Conservation (phyloP, 2,888 invertebrate species). For the Ecliptopera silaceata region DNA sequence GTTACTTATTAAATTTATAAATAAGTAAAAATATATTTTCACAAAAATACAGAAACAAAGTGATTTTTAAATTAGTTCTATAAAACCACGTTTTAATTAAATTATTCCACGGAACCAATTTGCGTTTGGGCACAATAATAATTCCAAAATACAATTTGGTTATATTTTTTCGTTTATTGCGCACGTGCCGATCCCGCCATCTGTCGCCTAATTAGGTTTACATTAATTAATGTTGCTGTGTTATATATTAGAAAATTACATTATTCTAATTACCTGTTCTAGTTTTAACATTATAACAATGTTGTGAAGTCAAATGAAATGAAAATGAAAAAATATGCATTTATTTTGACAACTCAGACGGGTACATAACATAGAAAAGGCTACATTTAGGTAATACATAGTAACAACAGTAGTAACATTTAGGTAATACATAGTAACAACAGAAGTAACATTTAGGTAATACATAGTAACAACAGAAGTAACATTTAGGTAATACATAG, state of each 20-base stretch:
- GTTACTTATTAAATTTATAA: not conserved
- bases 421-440: too few species aligned
- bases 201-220: constrained; percentile 29
- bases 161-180: constrained; percentile 7
- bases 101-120: constrained; percentile 1
- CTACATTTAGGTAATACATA: too few species aligned
- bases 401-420: too few species aligned
- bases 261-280: not conserved
- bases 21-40: not conserved
- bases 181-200: constrained; percentile 27
- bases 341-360: too few species aligned
- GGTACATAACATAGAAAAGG: too few species aligned
- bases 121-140: not conserved
- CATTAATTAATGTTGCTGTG: constrained; percentile 27
- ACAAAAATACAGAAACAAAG: not conserved
- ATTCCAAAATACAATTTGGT: not conserved
- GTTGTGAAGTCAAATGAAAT: too few species aligned
- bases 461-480: too few species aligned
- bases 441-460: too few species aligned
- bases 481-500: too few species aligned
- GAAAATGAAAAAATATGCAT: too few species aligned
- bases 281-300: too few species aligned
- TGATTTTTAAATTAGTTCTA: not conserved
- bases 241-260: constrained; percentile 13
- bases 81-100: not conserved